A percentile compares a stretch with the other conserved stretches of the same genome.
These are phyloP conservation scores for Myopa tessellatipennis DNA, from an alignment of 2,888 invertebrate genomes.

Conservation along the genomic window DNA sequence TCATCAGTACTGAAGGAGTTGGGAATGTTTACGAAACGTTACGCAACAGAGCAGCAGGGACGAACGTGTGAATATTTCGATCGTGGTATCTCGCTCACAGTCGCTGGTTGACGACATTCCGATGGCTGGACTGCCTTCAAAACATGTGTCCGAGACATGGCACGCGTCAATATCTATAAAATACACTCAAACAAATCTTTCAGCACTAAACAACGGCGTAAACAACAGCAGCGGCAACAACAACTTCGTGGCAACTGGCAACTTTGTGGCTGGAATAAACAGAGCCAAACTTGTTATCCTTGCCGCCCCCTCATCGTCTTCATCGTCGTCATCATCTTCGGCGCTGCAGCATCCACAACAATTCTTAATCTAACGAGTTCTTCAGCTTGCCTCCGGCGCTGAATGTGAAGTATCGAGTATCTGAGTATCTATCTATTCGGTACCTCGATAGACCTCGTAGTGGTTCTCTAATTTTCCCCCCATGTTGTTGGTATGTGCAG, in stretches of 20 bases:
- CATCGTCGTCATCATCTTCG: neutral
- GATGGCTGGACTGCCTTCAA: conserved; percentile 10
- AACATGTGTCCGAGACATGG: conserved; percentile 1
- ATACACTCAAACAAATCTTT: conserved; percentile 16
- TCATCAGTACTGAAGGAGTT: no score
- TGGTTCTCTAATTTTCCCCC: neutral
- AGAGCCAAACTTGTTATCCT: conserved; percentile 32
- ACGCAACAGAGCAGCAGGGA: no score
- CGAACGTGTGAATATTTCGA: no score
- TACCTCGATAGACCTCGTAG: neutral
- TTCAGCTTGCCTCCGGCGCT: neutral
- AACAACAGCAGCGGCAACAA: neutral
- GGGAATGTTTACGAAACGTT: no score
- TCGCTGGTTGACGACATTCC: conserved; percentile 37
- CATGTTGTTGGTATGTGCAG: neutral
- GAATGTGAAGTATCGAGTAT: neutral
- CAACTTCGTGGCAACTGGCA: neutral
- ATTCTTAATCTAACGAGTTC: conserved; percentile 37
- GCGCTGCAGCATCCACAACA: neutral
- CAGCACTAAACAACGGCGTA: neutral
- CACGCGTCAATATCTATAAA: conserved; percentile 28
- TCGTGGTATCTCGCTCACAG: neutral
- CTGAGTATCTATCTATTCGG: neutral
- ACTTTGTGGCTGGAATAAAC: neutral
- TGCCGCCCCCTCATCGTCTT: conserved; percentile 16